Evolutionary conservation across 2,797 vertebrate species (phyloP), one percentile per base, ranked within the genome.

Genomic region (Phrynocephalus vlangalii): DNA sequence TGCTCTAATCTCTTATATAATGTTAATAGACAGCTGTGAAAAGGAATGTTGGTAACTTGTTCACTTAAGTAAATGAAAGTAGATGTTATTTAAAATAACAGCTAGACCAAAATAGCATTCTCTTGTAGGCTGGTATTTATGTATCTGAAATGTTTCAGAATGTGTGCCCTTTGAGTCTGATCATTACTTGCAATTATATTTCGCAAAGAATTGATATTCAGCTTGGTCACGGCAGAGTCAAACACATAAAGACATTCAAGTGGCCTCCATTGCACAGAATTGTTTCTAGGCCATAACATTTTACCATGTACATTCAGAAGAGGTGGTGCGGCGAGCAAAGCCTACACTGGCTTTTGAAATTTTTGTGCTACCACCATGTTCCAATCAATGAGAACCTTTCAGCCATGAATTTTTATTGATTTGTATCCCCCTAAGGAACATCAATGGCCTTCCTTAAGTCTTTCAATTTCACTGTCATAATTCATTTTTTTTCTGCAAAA

Each of bases 331-430:
- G 88, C 90, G 95, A 95, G 94, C 92, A 96, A 96, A 91, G 84
- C 81, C 87, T 94, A 92, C 92, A 90, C 77, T 96, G 92, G 88
- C 90, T 96, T 97, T 95, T 94, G 89, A 96, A 96, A 97, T 96
- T 90, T 95, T 93, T 94, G 66, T 92, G 93, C 96, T 97, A 95
- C 96, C 94, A 96, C 93, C 97, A 95, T 96, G 97, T 98, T 98
- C 97, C 97, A 98, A 98, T 98, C 98, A 98, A 97, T 97, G 96
- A 96, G 96, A 97, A 96, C 93, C 96, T 96, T 92, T 97, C 96
- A 98, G 96, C 97, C 96, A 96, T 97, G 97, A 97, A 97, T 96
- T 93, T 96, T 95, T 97, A 98, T 97, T 97, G 97, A 98, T 97
- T 97, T 95, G 81, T 96, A 90, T 96, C 95, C 94, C 93, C 87